Conservation (phyloP, 2,113 vertebrate species). For the Nycticorax nycticorax region DNA sequence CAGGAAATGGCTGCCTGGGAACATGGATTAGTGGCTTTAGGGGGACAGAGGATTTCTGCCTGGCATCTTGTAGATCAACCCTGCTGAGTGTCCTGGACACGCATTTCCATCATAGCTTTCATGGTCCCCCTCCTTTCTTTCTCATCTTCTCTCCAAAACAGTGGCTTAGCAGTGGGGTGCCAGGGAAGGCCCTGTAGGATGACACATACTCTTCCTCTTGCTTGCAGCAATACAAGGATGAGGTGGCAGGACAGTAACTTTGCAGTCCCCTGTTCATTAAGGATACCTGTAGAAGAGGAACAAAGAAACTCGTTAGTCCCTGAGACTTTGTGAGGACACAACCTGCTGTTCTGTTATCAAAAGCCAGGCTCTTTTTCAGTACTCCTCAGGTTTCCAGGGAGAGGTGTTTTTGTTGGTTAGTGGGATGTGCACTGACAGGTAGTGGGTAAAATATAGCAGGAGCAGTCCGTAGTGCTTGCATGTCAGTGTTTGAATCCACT, state of each 20-base stretch:
- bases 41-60: background rate
- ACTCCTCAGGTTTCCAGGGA: background rate
- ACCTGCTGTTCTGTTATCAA: background rate
- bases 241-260: background rate
- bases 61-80: background rate
- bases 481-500: background rate
- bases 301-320: background rate
- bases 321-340: background rate
- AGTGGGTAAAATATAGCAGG: background rate
- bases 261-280: too few relatives aligned
- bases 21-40: background rate
- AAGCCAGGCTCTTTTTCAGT: background rate
- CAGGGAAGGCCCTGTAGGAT: background rate
- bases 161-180: background rate
- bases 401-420: background rate
- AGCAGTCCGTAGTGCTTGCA: background rate
- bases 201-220: background rate
- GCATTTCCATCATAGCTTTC: background rate
- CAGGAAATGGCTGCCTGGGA: background rate
- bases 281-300: background rate
- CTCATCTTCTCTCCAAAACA: background rate
- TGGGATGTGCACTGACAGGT: accelerated
- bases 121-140: background rate
- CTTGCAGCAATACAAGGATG: background rate
- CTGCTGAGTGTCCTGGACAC: background rate